Evolutionary conservation across 2,797 vertebrate species (phyloP).

Genomic region (Danionella dracula): DNA sequence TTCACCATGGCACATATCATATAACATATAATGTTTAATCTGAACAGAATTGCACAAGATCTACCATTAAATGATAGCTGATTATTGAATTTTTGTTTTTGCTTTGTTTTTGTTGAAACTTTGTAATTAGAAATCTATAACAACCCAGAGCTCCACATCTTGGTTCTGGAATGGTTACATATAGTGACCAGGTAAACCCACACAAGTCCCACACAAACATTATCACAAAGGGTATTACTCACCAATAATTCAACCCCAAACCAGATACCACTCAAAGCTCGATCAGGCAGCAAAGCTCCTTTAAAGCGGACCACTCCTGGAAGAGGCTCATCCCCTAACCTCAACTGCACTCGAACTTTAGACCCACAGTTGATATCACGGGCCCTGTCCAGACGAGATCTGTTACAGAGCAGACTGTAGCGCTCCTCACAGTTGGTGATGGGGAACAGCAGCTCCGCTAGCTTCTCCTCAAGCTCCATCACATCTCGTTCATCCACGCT

Average conservation of each 20-base stretch:
- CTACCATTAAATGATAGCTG: too few species aligned
- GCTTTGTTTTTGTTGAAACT: too few species aligned
- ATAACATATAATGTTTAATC: too few species aligned
- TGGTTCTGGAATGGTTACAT: constrained; percentile 31
- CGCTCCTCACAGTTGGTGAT: constrained; percentile 97
- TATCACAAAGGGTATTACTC: constrained; percentile 51
- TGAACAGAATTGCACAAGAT: too few species aligned
- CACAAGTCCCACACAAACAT: neutral
- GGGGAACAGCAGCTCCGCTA: constrained; percentile 92
- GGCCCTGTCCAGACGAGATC: constrained; percentile 78
- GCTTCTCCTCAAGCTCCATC: constrained; percentile 86
- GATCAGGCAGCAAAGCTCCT: constrained; percentile 87
- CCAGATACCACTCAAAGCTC: constrained; percentile 89
- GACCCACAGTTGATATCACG: constrained; percentile 89
- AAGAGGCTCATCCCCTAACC: constrained; percentile 85
- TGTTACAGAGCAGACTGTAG: constrained; percentile 84
- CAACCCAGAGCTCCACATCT: too few species aligned
- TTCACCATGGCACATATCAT: too few species aligned
- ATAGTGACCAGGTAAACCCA: neutral
- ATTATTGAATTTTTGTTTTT: too few species aligned
- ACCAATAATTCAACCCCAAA: constrained; percentile 98
- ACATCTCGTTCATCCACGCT: constrained; percentile 91
- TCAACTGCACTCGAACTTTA: constrained; percentile 88
- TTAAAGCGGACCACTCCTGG: constrained; percentile 94
- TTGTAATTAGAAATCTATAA: too few species aligned